Conservation (phyloP, 1,140 invertebrate species). For the Lasioglossum baleicum region DNA sequence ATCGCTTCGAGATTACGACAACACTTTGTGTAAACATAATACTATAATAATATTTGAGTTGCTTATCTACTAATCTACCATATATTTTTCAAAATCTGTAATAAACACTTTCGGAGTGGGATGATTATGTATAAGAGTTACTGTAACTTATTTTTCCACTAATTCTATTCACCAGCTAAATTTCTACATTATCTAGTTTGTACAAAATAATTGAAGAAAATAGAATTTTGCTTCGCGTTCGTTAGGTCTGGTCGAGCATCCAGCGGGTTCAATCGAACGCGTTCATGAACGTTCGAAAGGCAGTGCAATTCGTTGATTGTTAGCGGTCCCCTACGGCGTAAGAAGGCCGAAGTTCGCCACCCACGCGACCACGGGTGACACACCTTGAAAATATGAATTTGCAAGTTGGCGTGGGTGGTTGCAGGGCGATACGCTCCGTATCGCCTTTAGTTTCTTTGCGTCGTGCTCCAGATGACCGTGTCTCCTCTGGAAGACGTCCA, state of each 20-base stretch:
- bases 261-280: neutral
- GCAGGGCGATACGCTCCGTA: constrained; percentile 30
- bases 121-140: too few relatives aligned
- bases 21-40: too few relatives aligned
- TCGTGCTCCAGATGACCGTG: constrained; percentile 51
- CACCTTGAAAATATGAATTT: constrained; percentile 46
- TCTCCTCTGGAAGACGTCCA: constrained; percentile 9
- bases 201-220: too few relatives aligned
- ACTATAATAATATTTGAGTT: too few relatives aligned
- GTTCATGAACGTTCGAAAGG: neutral
- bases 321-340: neutral
- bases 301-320: constrained; percentile 8
- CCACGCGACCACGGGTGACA: constrained; percentile 26
- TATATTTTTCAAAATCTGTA: too few relatives aligned
- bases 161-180: too few relatives aligned
- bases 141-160: too few relatives aligned
- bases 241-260: neutral
- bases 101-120: too few relatives aligned
- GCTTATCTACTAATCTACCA: too few relatives aligned
- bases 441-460: constrained; percentile 37
- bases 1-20: too few relatives aligned
- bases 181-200: too few relatives aligned
- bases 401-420: constrained; percentile 35
- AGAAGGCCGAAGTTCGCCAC: constrained; percentile 24
- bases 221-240: neutral